Evolutionary conservation across 2,113 vertebrate species (phyloP), one percentile per base, ranked within the genome.

Genomic region (Ursus arctos): DNA sequence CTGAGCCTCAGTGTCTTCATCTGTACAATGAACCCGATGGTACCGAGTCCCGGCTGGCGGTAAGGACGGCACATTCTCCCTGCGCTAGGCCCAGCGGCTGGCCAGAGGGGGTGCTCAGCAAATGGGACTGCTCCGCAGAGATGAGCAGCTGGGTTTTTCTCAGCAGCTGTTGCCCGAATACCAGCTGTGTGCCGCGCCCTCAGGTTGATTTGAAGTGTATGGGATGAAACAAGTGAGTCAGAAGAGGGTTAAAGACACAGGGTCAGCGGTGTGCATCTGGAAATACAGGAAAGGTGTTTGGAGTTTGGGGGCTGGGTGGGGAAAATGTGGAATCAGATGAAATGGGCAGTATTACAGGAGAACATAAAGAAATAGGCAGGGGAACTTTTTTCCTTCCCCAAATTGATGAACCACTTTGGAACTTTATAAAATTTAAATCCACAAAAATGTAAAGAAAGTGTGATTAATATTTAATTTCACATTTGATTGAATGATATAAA

Each of bases 391-490:
- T 95, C 24, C 11, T 79, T 94, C 15, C 10, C 19, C 18, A 71
- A 93, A 49, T 33, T 43, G n/a, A 79, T 85, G 72, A 88, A 80
- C 22, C n/a, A 63, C 59, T 71, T 88, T 19, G 55, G 31, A 95
- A 91, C 36, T 92, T 93, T 81, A n/a, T 87, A 33, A 92, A 92
- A 86, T 89, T 88, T 57, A 91, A 95, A 69, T 49, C 53, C 13
- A 10, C 76, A 72, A 33, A 85, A 91, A 95, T 96, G 16, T 96
- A 92, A 92, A 59, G 49, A 92, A 92, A 59, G 49, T 87, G 28
- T 84, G 59, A 82, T 95, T 91, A 82, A 79, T 91, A 65, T 36
- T 96, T 96, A 96, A 94, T 97, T 97, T 92, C 87, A 65, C 36
- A 72, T 91, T 84, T 95, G 40, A 55, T 51, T 84, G 31, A 65